Evolutionary conservation across 2,888 invertebrate genomes (phyloP), one percentile per base, ranked within the genome.

Genomic region (Myopa tessellatipennis): DNA sequence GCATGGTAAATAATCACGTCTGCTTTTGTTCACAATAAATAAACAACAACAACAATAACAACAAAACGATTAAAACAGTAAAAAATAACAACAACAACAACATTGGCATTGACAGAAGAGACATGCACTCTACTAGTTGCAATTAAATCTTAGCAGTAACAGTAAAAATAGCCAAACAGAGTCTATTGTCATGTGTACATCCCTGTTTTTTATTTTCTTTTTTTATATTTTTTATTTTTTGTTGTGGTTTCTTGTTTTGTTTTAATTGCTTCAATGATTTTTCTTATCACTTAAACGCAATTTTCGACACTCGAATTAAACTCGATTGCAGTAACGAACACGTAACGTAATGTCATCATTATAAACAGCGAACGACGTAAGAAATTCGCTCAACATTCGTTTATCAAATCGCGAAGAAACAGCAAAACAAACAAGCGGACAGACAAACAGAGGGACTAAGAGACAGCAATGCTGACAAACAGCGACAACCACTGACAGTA

Each of bases 251-350:
- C 10, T 61, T 34, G 26, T 61, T 8, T 10, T 55, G 14, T 55
- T 55, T 55, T 55, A 55, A 55, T 55, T 3, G 55, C 55, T 16
- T 36, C 70, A 36, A 55, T 36, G 36, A 34, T 70, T 10, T 70
- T 34, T 70, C 70, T 70, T 70, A 55, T 70, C 70, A 70, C 26
- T 50, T 18, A 36, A 55, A 55, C 55, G 55, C 36, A 55, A 55
- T 70, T 55, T 70, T 69, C 18, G 40, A 69, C 14, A 16, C 34
- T 4, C 10, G 7, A 34, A 26, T 26, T 26, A 45, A 50, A 50
- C 26, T 14, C 26, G 26, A 26, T n/a, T 70, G 36, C 6, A 55
- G 55, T 16, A 55, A 55, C 1, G 55, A 55, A 55, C 14, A 55
- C 55, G 69, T 26, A 26, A 26, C 40, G 40, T 38, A 70, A 70